Base-by-base conservation (phyloP, 2,797 vertebrate genomes). In the Megalops cyprinoides region DNA sequence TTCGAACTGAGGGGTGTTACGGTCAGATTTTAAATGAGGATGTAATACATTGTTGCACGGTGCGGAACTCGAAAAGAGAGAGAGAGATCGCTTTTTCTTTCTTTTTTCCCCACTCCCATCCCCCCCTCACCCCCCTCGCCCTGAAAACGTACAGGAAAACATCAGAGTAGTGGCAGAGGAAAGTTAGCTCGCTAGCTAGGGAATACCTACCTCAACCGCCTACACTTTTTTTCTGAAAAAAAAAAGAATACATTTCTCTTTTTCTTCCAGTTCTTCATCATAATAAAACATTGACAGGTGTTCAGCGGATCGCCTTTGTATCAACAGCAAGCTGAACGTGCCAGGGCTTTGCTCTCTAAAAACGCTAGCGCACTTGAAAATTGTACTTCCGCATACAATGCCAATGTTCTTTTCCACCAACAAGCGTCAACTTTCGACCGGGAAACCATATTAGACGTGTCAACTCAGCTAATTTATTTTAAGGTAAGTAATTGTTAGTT, bases 391-490 rank as follows among this genome's bases (percentile, higher is more conserved):
- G 62, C 62, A 14, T 67, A 67, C 31, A 67, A 67, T n/a, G n/a
- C n/a, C n/a, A n/a, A n/a, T 67, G 62, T 67, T 39, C 34, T 67
- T 67, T 67, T 67, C 14, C 62, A 14, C 12, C 37, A 34, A 62
- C 58, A 62, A 67, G 62, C 62, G 62, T 67, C 62, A 67, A 67
- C 34, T 67, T 67, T 67, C 62, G 62, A 67, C 62, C 31, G 67
- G 62, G 62, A 67, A 67, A 18, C 62, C 62, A 62, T 34, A 37
- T 18, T 67, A 67, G 62, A 67, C 62, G 62, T 67, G 62, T 67
- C 62, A 67, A 67, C 39, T 67, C 34, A 67, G 34, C 62, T 67
- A 12, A 67, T 67, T 67, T 67, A 67, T 67, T 39, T 62, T 5
- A 67, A 39, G 62, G 62, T 67, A 39, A 67, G 62, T 67, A 34